Percentiles rank a stretch among this genome's conserved stretches.
Evolutionary conservation across 1,140 invertebrate species (phyloP).

Genomic region (Anoplolepis gracilipes): DNA sequence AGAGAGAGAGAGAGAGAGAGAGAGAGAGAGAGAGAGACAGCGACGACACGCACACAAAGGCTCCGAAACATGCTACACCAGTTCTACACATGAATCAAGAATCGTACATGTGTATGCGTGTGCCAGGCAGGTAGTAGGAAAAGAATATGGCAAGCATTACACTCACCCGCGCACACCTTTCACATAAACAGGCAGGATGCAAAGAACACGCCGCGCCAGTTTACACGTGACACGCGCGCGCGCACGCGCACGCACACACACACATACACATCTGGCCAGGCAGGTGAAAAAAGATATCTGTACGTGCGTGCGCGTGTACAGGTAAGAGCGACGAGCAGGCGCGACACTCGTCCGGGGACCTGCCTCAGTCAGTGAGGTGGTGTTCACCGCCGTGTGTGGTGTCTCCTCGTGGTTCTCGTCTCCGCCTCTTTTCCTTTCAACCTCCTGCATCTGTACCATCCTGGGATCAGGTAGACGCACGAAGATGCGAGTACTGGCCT

Average conservation of each 20-base stretch:
- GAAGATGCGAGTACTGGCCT: not conserved
- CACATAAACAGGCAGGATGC: not conserved
- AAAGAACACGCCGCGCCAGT: slow-evolving; percentile 45
- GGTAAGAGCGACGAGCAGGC: slow-evolving; percentile 48
- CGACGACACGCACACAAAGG: not conserved
- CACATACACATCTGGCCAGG: not conserved
- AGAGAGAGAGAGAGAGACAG: too few relatives aligned
- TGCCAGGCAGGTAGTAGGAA: too few relatives aligned
- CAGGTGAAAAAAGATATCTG: slow-evolving; percentile 18
- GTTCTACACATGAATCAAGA: too few relatives aligned
- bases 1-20: too few relatives aligned
- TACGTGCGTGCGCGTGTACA: slow-evolving; percentile 30
- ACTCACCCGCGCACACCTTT: too few relatives aligned
- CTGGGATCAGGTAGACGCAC: slow-evolving; percentile 18
- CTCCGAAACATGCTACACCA: too few relatives aligned
- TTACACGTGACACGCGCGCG: not conserved
- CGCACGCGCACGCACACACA: not conserved
- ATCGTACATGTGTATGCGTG: too few relatives aligned
- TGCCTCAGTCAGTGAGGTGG: slow-evolving; percentile 56
- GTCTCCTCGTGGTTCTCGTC: slow-evolving; percentile 53
- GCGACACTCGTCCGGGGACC: slow-evolving; percentile 42
- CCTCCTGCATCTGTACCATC: not conserved
- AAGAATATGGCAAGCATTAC: too few relatives aligned
- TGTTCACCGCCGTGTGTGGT: slow-evolving; percentile 61
- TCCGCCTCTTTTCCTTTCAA: slow-evolving; percentile 9